These are phyloP conservation scores for Etheostoma nigrum DNA, from an alignment of 2,797 vertebrate species.

Conservation along the genomic window DNA sequence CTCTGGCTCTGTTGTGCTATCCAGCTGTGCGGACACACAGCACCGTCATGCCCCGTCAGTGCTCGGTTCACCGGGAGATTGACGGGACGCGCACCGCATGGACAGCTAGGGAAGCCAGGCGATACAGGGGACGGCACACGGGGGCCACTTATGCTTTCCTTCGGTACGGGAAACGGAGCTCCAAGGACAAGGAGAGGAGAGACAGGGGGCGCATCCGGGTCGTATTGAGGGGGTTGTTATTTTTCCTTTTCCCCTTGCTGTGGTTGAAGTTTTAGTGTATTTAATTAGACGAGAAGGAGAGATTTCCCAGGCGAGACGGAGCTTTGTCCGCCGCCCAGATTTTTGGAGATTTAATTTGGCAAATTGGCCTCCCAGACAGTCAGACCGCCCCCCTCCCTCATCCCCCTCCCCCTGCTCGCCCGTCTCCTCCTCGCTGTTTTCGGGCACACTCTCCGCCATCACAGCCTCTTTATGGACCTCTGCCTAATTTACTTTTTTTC, in stretches of 20 bases:
- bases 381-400: conserved; percentile 32
- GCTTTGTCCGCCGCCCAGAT: conserved; percentile 44
- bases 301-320: conserved; percentile 11
- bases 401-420: conserved; percentile 6
- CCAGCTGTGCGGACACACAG: conserved; percentile 67
- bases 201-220: conserved; percentile 46
- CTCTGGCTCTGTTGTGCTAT: conserved; percentile 31
- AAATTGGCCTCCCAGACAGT: conserved; percentile 68
- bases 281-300: neutral
- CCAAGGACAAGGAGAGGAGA: conserved; percentile 73
- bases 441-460: conserved; percentile 46
- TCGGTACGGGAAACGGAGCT: conserved; percentile 52
- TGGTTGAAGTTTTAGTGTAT: conserved; percentile 7
- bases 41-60: conserved; percentile 12
- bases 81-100: conserved; percentile 35
- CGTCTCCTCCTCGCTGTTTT: conserved; percentile 38
- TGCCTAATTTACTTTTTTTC: conserved; percentile 16
- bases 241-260: too few relatives aligned
- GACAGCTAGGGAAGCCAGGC: conserved; percentile 7
- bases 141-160: conserved; percentile 62
- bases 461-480: conserved; percentile 26
- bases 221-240: conserved; percentile 13
- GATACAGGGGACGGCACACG: conserved; percentile 33
- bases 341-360: conserved; percentile 63
- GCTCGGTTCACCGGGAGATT: neutral